A percentile compares a stretch with the other conserved stretches of the same genome.
Conservation (phyloP, 2,888 invertebrate genomes). For the Lucinisca nassula region DNA sequence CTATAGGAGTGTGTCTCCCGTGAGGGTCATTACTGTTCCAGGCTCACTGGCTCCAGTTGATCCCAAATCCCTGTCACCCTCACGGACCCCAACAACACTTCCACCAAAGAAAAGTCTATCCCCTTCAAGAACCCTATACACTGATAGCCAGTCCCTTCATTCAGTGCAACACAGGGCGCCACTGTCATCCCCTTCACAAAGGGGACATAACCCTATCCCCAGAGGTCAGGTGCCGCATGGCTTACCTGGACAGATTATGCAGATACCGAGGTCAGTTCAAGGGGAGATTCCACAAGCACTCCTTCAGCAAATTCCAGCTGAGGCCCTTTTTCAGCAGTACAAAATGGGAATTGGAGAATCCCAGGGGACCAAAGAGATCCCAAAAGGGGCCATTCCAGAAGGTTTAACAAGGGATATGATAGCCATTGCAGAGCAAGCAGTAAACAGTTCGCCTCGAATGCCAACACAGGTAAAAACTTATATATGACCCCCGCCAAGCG, state of each 20-base stretch:
- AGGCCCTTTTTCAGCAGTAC: slow-evolving; percentile 58
- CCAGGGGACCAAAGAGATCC: neutral
- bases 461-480: neutral
- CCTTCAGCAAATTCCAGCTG: neutral
- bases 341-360: slow-evolving; percentile 15
- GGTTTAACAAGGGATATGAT: neutral
- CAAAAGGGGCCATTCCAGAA: neutral
- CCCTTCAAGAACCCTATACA: slow-evolving; percentile 66
- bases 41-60: slow-evolving; percentile 12
- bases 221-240: slow-evolving; percentile 32
- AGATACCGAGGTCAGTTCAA: slow-evolving; percentile 17
- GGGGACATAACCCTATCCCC: slow-evolving; percentile 20
- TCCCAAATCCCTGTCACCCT: slow-evolving; percentile 38
- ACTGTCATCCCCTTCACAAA: neutral
- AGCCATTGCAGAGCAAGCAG: neutral
- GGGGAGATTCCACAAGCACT: neutral
- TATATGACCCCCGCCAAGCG: no score
- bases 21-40: slow-evolving; percentile 52
- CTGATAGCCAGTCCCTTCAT: slow-evolving; percentile 28
- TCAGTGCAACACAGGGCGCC: neutral
- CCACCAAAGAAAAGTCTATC: slow-evolving; percentile 74
- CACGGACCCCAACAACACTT: slow-evolving; percentile 61
- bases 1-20: slow-evolving; percentile 51
- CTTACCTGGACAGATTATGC: slow-evolving; percentile 51
- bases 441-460: neutral